Evolutionary conservation across 2,797 vertebrate species (phyloP), one percentile per base, ranked within the genome.

Genomic region (Gymnothorax reevesii): DNA sequence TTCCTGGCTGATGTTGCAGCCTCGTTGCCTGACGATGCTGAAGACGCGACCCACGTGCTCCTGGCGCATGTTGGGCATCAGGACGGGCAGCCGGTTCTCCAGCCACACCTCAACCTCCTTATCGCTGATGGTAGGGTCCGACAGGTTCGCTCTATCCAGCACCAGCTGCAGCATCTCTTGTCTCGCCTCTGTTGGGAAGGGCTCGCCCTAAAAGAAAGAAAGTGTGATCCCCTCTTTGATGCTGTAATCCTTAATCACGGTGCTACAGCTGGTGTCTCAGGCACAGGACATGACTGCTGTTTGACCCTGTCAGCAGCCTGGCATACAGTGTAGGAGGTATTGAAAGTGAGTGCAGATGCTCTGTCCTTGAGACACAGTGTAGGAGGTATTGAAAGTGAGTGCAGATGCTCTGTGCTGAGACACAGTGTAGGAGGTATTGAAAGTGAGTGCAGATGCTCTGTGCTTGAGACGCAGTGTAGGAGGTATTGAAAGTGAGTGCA

Each of bases 101-200:
- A 96, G 88, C 96, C 96, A 96, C n/a, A 12, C 0, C 4, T 7
- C 5, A 49, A 95, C 91, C 0, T 64, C 88, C 0, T 33, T 12
- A 20, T 96, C 94, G 0, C 86, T 52, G 49, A 94, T 86, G 0
- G 87, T 89, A 2, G 89, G 84, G 25, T 85, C 7, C 0, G 93
- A 91, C 57, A 96, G 94, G 75, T 95, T 93, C 2, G 90, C 94
- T 0, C 94, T 93, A 2, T 89, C 69, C 27, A 96, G 95, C 87
- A 95, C 94, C 20, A 92, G 92, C 71, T 94, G 89, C 54, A 97
- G 79, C 87, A 96, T 88, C 57, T 92, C 91, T 3, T 94, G 89
- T 73, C 89, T 92, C 88, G 96, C 93, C 0, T 1, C 0, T 0
- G 88, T 2, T 9, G 91, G 69, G 17, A 94, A 66, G 13, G 1